Evolutionary conservation across 92 coral and sea anemone genomes (phyloP).

Genomic region (Isaurus tuberculatus): DNA sequence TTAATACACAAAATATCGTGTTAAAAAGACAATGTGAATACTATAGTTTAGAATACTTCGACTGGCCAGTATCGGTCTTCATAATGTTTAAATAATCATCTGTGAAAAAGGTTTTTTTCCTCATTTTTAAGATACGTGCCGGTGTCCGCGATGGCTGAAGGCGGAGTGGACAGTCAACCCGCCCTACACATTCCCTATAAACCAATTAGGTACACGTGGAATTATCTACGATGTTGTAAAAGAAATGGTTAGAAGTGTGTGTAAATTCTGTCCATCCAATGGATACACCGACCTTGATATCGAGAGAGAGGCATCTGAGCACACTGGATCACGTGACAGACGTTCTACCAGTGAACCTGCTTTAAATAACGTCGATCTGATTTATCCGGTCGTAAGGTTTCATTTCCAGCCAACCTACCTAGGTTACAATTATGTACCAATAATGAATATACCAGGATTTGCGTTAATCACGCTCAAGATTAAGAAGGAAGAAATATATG

Average conservation of each 20-base stretch:
- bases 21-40: too few relatives aligned
- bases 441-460: conserved; percentile 43
- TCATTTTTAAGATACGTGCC: conserved; percentile 66
- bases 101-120: too few relatives aligned
- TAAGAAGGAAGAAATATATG: conserved; percentile 38
- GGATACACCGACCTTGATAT: conserved; percentile 19
- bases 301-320: too few relatives aligned
- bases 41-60: background rate
- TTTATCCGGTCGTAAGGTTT: background rate
- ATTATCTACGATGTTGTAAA: conserved; percentile 56
- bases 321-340: too few relatives aligned
- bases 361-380: background rate
- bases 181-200: conserved; percentile 54
- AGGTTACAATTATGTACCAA: conserved; percentile 10
- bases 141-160: conserved; percentile 62
- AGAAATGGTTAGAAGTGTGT: conserved; percentile 39
- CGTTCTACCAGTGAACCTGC: background rate
- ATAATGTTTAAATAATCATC: background rate
- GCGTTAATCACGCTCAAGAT: conserved; percentile 42
- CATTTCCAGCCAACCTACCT: too few relatives aligned
- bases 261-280: conserved; percentile 56
- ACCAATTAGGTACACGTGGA: conserved; percentile 41
- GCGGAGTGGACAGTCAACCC: conserved; percentile 65
- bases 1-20: too few relatives aligned
- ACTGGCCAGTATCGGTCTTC: too few relatives aligned